Conservation (phyloP, 2,113 vertebrate genomes). For the Origma solitaria region DNA sequence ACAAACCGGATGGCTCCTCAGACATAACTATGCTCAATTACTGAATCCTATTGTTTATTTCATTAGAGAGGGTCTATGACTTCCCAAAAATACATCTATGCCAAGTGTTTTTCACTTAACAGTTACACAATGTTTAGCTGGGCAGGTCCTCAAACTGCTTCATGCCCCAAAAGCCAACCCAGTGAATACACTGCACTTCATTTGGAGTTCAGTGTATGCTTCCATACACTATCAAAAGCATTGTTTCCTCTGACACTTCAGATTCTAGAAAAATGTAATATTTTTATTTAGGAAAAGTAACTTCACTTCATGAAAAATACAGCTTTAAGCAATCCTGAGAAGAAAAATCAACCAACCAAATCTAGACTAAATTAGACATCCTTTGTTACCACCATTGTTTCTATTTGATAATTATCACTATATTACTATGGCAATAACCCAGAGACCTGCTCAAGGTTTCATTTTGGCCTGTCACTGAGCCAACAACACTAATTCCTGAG, state of each 20-base stretch:
- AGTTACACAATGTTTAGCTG: background rate
- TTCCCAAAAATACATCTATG: background rate
- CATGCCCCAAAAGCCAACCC: background rate
- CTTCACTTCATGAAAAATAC: background rate
- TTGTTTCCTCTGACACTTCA: background rate
- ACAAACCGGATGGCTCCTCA: background rate
- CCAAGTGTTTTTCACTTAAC: background rate
- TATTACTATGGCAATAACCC: background rate
- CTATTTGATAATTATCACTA: background rate
- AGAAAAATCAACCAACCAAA: background rate
- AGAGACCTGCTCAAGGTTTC: background rate
- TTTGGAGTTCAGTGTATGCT: rapidly evolving
- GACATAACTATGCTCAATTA: background rate
- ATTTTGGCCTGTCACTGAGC: background rate
- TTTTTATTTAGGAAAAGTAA: background rate
- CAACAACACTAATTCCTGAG: background rate
- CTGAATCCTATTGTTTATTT: background rate
- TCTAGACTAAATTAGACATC: background rate
- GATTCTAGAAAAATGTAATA: background rate
- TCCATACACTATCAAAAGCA: background rate
- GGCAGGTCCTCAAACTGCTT: background rate
- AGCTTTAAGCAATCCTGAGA: background rate
- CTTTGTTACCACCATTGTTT: background rate
- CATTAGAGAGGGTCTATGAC: background rate
- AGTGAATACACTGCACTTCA: background rate